Evolutionary conservation across 2,113 vertebrate species (phyloP).

Genomic region (Sinocyclocheilus grahami): DNA sequence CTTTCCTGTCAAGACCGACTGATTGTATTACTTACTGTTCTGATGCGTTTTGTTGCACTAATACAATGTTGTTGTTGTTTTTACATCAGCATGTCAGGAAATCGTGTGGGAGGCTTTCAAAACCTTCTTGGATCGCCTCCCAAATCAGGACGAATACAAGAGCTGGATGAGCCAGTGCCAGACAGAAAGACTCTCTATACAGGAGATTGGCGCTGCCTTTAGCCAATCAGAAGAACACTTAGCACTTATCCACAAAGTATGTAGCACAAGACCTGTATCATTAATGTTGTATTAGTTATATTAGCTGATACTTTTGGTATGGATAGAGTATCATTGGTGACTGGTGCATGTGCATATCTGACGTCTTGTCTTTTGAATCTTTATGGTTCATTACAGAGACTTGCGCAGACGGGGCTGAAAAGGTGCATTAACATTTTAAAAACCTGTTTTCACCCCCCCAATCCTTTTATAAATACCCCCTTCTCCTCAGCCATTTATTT

Average conservation of each 20-base stretch:
- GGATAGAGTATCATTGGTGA: neutral
- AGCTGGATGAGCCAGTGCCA: slow-evolving; percentile 88
- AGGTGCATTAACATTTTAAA: slow-evolving; percentile 62
- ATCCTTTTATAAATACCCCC: neutral
- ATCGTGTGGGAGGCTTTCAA: slow-evolving; percentile 95
- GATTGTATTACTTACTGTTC: neutral
- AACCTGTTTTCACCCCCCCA: neutral
- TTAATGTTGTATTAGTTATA: neutral
- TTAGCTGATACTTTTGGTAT: neutral
- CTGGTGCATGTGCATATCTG: neutral
- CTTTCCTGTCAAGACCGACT: neutral
- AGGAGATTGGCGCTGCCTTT: slow-evolving; percentile 85
- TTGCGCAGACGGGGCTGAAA: slow-evolving; percentile 54
- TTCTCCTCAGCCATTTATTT: neutral
- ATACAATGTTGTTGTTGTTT: neutral
- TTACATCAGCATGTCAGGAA: slow-evolving; percentile 88
- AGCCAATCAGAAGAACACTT: slow-evolving; percentile 90
- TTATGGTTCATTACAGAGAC: slow-evolving; percentile 63
- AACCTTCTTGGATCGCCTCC: slow-evolving; percentile 93
- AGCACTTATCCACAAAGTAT: slow-evolving; percentile 81
- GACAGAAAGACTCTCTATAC: slow-evolving; percentile 74
- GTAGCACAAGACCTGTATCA: slow-evolving; percentile 32
- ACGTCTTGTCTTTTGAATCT: neutral
- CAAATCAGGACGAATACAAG: slow-evolving; percentile 83
- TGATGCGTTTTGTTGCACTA: neutral